phyloP scores from a whole-genome alignment of 2,888 invertebrate genomes.

The Erebia epiphron region DNA sequence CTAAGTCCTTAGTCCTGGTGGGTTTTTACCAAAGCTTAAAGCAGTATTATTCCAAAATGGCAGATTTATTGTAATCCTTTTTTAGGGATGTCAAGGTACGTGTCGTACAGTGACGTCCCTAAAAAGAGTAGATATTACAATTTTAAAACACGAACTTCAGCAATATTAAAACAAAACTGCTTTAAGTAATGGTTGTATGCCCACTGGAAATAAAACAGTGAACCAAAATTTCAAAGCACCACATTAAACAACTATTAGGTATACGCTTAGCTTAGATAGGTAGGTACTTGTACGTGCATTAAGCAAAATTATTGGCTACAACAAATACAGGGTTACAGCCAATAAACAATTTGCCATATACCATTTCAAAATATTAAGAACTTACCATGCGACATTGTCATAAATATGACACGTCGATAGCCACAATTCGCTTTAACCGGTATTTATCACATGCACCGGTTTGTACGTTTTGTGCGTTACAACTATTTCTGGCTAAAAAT shows the following conservation, averaged over 20 bases:
- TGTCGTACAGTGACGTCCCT: too few relatives aligned
- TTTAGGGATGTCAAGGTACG: too few relatives aligned
- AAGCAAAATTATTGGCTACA: slow-evolving; percentile 20
- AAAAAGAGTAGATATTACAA: too few relatives aligned
- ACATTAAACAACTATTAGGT: slow-evolving; percentile 11
- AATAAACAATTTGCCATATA: slow-evolving; percentile 23
- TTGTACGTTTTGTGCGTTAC: slow-evolving; percentile 60
- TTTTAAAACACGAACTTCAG: too few relatives aligned
- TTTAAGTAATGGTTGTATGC: too few relatives aligned
- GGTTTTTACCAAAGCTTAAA: too few relatives aligned
- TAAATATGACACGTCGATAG: slow-evolving; percentile 31
- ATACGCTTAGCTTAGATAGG: slow-evolving; percentile 42
- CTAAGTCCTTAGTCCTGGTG: too few relatives aligned
- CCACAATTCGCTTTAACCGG: slow-evolving; percentile 44
- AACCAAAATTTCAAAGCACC: neutral
- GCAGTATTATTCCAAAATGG: too few relatives aligned
- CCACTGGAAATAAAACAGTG: too few relatives aligned
- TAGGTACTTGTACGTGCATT: slow-evolving; percentile 1
- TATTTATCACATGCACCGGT: slow-evolving; percentile 58
- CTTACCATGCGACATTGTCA: slow-evolving; percentile 29
- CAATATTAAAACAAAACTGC: too few relatives aligned
- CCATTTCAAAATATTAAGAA: slow-evolving; percentile 28
- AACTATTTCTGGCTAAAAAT: slow-evolving; percentile 52
- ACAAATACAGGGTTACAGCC: slow-evolving; percentile 15
- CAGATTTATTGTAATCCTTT: too few relatives aligned